Percentiles rank a stretch among this genome's conserved stretches.
phyloP scores from a whole-genome alignment of 2,113 vertebrate genomes.

The Danio rerio region GRCz12tu NC_133177.1:30972501-30973000 shows the following conservation, averaged over 20 bases:
- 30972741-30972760: not conserved
- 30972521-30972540: conserved; percentile 31
- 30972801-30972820: not conserved
- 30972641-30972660: not conserved
- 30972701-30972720: conserved; percentile 44
- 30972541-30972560: conserved; percentile 16
- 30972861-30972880: not conserved
- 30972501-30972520: conserved; percentile 42
- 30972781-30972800: not conserved
- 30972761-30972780: not conserved
- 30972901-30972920: not conserved
- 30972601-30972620: not conserved
- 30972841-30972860: not conserved
- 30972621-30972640: not conserved
- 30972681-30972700: conserved; percentile 9
- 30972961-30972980: too few species aligned
- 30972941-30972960: too few species aligned
- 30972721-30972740: not conserved
- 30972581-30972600: not conserved
- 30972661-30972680: conserved; percentile 13
- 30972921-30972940: too few species aligned
- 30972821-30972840: not conserved
- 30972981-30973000: too few species aligned
- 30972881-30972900: not conserved
- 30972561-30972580: conserved; percentile 4